Base-by-base conservation (phyloP, 2,797 vertebrate species). In the Pelochelys cantorii region DNA sequence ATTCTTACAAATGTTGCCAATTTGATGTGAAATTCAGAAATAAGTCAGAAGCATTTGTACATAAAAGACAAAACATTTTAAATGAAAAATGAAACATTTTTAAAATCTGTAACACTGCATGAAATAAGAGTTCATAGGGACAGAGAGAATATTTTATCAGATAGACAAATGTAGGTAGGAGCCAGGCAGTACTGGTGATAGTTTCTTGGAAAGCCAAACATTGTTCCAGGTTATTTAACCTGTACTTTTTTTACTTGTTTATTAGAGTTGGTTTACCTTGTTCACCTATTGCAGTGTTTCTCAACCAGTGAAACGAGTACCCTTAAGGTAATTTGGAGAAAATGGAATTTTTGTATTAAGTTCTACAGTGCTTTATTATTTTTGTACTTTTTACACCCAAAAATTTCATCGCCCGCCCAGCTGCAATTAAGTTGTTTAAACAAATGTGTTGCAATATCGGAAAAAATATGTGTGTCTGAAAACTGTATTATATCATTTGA, bases 11-110 rank as follows among this genome's bases (percentile, higher is more conserved):
- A 8, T 29, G 84, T 74, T 74, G 90, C 37, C 17, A 93, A 80
- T 90, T 94, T 83, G 27, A 93, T 82, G 79, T 62, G 27, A 89
- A 90, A 89, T 27, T 18, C 83, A 90, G 82, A 11, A 42, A 54
- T 77, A 7, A 13, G 14, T 60, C 65, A 77, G 55, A 56, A 90
- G 56, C 11, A 85, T 31, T 27, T 5, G 37, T 79, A 77, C 10
- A 25, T 0, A 90, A 62, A 34, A 86, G 88, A 10, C 1, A 92
- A 68, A 80, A 86, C 2, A 54, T 62, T 68, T 92, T 59, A 86
- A 91, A 3, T 57, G 42, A 78, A 91, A 87, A 81, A 85, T n/a
- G 15, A 79, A 12, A 90, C 92, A 17, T 3, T 17, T 10, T 83
- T 77, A 48, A 90, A 87, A 91, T 34, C 1, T 48, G 54, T 7